These are phyloP conservation scores for Luscinia megarhynchos DNA, from an alignment of 2,797 vertebrate genomes.

Conservation along the genomic window DNA sequence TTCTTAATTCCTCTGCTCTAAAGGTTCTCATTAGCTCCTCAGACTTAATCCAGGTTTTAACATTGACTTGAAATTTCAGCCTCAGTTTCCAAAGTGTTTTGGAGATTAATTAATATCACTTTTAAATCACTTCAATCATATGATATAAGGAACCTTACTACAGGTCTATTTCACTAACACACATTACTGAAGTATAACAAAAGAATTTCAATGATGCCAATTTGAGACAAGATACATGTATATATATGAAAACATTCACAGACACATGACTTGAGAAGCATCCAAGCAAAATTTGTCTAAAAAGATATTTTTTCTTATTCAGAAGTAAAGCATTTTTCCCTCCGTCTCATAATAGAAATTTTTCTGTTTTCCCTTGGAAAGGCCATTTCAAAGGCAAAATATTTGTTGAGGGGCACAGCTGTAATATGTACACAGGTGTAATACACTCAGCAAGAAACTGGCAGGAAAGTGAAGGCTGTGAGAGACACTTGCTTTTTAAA, in stretches of 20 bases:
- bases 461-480: slow-evolving; percentile 18
- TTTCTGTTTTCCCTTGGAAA: not conserved
- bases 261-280: not conserved
- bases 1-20: slow-evolving; percentile 37
- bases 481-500: not conserved
- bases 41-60: slow-evolving; percentile 9
- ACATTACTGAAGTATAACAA: not conserved
- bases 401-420: not conserved
- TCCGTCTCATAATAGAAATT: not conserved
- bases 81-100: slow-evolving; percentile 18
- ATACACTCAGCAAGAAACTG: not conserved
- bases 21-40: slow-evolving; percentile 15
- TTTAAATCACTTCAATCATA: not conserved
- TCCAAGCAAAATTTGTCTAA: not conserved
- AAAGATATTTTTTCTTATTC: not conserved
- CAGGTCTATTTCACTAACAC: not conserved
- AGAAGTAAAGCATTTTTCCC: not conserved
- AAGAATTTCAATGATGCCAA: slow-evolving; percentile 42
- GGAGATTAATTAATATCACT: not conserved
- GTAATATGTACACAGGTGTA: not conserved
- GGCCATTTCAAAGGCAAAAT: slow-evolving; percentile 6
- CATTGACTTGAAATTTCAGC: slow-evolving; percentile 5
- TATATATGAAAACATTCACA: not conserved
- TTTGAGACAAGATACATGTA: not conserved
- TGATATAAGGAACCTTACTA: not conserved